Conservation (phyloP, 2,113 vertebrate species). For the Kryptolebias marmoratus region DNA sequence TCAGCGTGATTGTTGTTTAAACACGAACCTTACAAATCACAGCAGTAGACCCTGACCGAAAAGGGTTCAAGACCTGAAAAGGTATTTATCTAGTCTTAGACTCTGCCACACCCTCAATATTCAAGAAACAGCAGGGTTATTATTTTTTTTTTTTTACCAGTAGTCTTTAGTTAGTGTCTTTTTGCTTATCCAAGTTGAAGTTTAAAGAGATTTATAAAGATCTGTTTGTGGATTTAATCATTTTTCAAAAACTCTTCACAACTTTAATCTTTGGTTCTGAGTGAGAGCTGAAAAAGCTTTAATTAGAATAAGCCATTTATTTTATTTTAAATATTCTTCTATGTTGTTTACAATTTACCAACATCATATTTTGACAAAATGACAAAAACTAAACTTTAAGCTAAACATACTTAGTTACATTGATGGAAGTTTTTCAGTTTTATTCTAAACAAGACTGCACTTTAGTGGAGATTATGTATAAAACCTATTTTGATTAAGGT, state of each 20-base stretch:
- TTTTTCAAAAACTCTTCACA: too few species aligned
- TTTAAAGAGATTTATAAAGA: constrained; percentile 5
- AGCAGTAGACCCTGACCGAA: constrained; percentile 40
- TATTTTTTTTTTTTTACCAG: background rate
- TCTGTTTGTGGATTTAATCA: background rate
- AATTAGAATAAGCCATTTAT: too few species aligned
- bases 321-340: too few species aligned
- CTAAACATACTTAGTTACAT: too few species aligned
- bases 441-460: too few species aligned
- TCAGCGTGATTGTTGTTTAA: constrained; percentile 31
- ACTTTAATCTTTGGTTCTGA: too few species aligned
- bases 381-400: too few species aligned
- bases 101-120: constrained; percentile 39
- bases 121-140: constrained; percentile 2
- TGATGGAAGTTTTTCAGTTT: too few species aligned
- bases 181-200: background rate
- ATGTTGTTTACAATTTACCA: too few species aligned
- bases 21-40: constrained; percentile 46
- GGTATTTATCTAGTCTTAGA: constrained; percentile 60
- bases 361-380: too few species aligned
- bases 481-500: too few species aligned
- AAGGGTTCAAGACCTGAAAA: constrained; percentile 43
- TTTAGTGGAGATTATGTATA: background rate
- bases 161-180: constrained; percentile 4
- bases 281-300: too few species aligned